A percentile compares a stretch with the other conserved stretches of the same genome.
Conservation (phyloP, 2,113 vertebrate genomes). For the Chrysemys picta region DNA sequence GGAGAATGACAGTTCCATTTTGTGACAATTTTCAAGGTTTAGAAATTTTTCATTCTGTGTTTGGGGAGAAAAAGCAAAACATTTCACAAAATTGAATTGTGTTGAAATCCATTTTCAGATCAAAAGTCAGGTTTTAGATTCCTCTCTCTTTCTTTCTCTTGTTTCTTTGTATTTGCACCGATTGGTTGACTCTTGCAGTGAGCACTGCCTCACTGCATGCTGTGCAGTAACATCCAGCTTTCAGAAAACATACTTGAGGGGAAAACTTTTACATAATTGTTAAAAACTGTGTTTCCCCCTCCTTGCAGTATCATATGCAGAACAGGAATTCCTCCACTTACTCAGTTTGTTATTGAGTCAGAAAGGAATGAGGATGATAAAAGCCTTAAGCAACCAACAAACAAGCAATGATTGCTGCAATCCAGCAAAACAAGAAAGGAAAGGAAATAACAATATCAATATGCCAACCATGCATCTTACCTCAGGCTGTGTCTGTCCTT, state of each 20-base stretch:
- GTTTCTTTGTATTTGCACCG: neutral
- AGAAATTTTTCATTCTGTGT: constrained; percentile 14
- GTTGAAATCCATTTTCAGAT: constrained; percentile 38
- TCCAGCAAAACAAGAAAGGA: neutral
- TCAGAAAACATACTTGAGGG: neutral
- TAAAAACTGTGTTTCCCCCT: neutral
- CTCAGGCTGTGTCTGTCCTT: neutral
- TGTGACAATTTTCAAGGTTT: constrained; percentile 30
- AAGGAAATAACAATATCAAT: neutral
- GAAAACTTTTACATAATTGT: neutral
- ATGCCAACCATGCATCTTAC: neutral
- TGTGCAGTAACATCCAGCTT: neutral
- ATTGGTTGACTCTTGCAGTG: neutral
- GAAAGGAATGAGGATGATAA: neutral
- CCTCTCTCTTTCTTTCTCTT: constrained; percentile 28
- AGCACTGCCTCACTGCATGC: neutral
- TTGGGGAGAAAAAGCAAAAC: constrained; percentile 13
- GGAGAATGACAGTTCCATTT: constrained; percentile 5
- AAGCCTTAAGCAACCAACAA: neutral
- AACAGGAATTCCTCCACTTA: neutral
- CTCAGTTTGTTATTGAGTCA: neutral
- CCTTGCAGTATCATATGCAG: neutral
- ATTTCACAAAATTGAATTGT: constrained; percentile 27
- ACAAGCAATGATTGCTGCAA: neutral
- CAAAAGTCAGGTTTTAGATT: constrained; percentile 19